A percentile compares a stretch with the other conserved stretches of the same genome.
These are phyloP conservation scores for Takifugu ocellatus DNA, from an alignment of 2,797 vertebrate genomes.

Conservation along the genomic window DNA sequence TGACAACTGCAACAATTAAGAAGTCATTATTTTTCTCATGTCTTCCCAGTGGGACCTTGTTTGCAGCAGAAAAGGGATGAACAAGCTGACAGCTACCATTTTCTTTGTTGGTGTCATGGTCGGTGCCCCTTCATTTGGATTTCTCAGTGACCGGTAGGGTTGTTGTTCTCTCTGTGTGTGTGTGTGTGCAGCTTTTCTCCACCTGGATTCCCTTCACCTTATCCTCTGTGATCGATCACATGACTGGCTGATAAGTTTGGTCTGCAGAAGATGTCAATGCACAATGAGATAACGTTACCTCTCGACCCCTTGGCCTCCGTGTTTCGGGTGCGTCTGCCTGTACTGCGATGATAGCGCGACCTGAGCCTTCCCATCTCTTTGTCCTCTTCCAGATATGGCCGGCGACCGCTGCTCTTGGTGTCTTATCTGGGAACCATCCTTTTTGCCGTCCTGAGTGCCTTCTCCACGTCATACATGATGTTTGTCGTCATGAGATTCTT, in stretches of 20 bases:
- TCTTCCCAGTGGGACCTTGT: slow-evolving; percentile 76
- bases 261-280: too few species aligned
- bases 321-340: too few species aligned
- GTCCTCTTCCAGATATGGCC: slow-evolving; percentile 52
- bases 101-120: slow-evolving; percentile 79
- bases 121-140: slow-evolving; percentile 73
- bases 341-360: too few species aligned
- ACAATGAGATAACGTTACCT: too few species aligned
- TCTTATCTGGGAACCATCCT: slow-evolving; percentile 49
- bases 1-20: too few species aligned
- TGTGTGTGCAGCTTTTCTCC: neutral
- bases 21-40: neutral
- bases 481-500: slow-evolving; percentile 67
- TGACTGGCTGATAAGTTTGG: too few species aligned
- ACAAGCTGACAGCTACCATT: slow-evolving; percentile 68
- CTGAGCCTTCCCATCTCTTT: neutral
- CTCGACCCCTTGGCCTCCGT: too few species aligned
- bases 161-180: neutral
- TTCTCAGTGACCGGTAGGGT: slow-evolving; percentile 73
- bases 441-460: slow-evolving; percentile 61
- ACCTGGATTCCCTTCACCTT: neutral
- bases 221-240: too few species aligned
- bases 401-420: slow-evolving; percentile 52
- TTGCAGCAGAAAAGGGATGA: slow-evolving; percentile 71
- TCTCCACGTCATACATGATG: slow-evolving; percentile 60